Evolutionary conservation across 2,888 invertebrate genomes (phyloP).

Genomic region (Parthenolecanium corni): DNA sequence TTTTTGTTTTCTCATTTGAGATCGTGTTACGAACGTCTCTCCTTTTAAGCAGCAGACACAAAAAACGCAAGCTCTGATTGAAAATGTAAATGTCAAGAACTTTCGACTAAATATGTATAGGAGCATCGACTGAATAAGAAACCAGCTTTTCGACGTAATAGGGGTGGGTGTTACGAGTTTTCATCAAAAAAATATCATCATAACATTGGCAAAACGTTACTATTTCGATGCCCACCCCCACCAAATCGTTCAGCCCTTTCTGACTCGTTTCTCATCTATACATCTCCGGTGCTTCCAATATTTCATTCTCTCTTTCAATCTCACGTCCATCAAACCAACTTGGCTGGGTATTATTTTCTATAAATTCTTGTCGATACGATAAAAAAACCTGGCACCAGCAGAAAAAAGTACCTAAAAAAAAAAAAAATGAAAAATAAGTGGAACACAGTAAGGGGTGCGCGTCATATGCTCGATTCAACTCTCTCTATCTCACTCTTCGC

Average conservation of each 20-base stretch:
- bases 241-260: constrained; percentile 1
- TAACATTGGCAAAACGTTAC: not conserved
- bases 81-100: constrained; percentile 25
- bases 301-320: too few species aligned
- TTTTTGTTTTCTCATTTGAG: constrained; percentile 28
- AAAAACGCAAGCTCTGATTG: constrained; percentile 12
- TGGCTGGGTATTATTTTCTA: too few species aligned
- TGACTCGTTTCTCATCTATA: not conserved
- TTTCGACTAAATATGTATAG: constrained; percentile 2
- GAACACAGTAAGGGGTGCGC: too few species aligned
- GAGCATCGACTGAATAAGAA: not conserved
- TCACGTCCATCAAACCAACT: too few species aligned
- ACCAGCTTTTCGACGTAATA: not conserved
- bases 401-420: too few species aligned
- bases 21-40: constrained; percentile 28
- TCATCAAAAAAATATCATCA: constrained; percentile 17
- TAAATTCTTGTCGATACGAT: too few species aligned
- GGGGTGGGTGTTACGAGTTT: not conserved
- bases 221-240: not conserved
- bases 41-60: not conserved
- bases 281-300: not conserved
- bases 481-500: too few species aligned
- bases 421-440: too few species aligned
- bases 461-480: too few species aligned
- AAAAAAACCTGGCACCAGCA: too few species aligned